These are phyloP conservation scores for Autographa pulchrina DNA, from an alignment of 2,888 invertebrate genomes.

Conservation along the genomic window DNA sequence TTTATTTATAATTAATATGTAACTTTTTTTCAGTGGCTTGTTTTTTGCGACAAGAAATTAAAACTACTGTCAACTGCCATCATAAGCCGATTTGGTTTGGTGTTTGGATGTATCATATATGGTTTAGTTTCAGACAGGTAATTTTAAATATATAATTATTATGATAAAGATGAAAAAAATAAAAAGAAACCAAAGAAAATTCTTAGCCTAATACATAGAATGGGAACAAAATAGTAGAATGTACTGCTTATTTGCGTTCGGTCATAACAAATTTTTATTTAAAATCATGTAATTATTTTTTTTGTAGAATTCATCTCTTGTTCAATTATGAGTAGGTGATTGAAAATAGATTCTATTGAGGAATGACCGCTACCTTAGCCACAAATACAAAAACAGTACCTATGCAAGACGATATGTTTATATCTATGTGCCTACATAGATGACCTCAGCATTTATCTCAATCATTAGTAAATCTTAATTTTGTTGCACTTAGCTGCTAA, in stretches of 20 bases:
- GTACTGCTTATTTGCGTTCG: background rate
- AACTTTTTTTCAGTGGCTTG: constrained; percentile 74
- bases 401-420: background rate
- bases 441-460: too few species aligned
- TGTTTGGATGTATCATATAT: constrained; percentile 80
- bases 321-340: too few species aligned
- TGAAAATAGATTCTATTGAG: too few species aligned
- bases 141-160: background rate
- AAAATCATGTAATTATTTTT: background rate
- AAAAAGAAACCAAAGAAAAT: too few species aligned
- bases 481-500: too few species aligned
- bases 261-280: background rate
- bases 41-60: constrained; percentile 77
- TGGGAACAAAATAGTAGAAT: too few species aligned
- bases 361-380: background rate
- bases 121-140: constrained; percentile 82
- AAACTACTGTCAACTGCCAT: constrained; percentile 77
- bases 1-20: background rate
- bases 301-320: too few species aligned
- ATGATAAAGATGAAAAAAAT: too few species aligned
- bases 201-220: too few species aligned
- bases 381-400: background rate
- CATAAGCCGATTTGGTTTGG: constrained; percentile 78
- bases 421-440: background rate
- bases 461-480: too few species aligned